Conservation (phyloP, 2,113 vertebrate genomes). For the Corythaixoides concolor region DNA sequence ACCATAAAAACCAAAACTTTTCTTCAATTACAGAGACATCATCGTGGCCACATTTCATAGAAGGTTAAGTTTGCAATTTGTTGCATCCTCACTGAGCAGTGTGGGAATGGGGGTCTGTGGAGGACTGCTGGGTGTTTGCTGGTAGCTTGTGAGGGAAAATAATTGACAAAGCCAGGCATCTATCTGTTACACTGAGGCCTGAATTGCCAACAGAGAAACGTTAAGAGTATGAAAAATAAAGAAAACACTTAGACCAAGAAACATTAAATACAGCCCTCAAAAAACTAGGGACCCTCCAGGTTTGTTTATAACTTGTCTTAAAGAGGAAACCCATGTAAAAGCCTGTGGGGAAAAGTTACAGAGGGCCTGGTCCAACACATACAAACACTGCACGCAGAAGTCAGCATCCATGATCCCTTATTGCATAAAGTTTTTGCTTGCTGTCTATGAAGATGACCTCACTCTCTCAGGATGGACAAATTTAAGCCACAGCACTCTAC, state of each 20-base stretch:
- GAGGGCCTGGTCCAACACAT: background rate
- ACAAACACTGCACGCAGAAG: background rate
- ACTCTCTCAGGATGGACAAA: background rate
- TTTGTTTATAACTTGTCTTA: background rate
- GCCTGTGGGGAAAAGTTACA: background rate
- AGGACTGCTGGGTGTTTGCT: background rate
- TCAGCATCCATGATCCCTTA: fast-evolving
- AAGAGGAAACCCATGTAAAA: background rate
- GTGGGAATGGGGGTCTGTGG: background rate
- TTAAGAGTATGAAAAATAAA: background rate
- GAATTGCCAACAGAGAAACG: background rate
- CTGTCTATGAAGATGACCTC: background rate
- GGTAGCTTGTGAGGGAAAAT: background rate
- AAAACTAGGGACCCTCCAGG: background rate
- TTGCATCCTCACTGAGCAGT: background rate
- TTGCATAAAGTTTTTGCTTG: background rate
- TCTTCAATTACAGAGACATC: background rate
- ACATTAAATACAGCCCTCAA: background rate
- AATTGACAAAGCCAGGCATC: background rate
- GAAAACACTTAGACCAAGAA: background rate
- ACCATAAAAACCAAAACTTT: background rate
- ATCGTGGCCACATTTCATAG: background rate
- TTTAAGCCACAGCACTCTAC: background rate
- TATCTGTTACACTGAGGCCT: background rate
- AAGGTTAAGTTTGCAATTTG: background rate